phyloP scores from a whole-genome alignment of 2,113 vertebrate species.

The Mobula birostris region DNA sequence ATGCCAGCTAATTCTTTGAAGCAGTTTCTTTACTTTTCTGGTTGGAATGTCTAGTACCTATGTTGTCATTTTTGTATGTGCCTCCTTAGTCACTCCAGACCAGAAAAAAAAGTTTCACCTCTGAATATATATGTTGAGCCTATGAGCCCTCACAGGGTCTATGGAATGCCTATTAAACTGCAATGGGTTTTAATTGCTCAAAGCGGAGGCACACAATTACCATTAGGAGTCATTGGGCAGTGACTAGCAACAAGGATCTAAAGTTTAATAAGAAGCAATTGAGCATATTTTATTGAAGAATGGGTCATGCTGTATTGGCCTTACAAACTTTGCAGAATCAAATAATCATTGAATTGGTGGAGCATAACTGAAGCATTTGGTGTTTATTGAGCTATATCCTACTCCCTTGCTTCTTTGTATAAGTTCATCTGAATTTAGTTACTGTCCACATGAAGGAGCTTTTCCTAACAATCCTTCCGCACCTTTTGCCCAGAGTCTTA shows the following conservation, averaged over 20 bases:
- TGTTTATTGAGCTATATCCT: too few relatives aligned
- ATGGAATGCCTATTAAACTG: neutral
- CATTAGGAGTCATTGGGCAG: neutral
- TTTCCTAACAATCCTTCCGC: too few relatives aligned
- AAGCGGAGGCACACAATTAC: neutral
- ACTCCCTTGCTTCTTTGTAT: too few relatives aligned
- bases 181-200: neutral
- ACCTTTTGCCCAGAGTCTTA: too few relatives aligned
- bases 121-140: neutral
- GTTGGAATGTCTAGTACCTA: neutral
- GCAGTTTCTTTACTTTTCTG: neutral
- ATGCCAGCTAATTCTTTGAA: neutral
- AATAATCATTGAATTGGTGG: too few relatives aligned
- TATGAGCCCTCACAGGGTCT: neutral
- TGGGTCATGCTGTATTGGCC: neutral
- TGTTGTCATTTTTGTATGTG: neutral
- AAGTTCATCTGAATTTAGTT: too few relatives aligned
- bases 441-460: too few relatives aligned
- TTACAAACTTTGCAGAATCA: too few relatives aligned
- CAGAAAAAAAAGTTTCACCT: neutral
- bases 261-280: neutral
- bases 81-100: neutral
- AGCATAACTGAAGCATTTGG: too few relatives aligned
- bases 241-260: neutral
- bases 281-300: neutral